These are phyloP conservation scores for Lutraria rhynchaena DNA, from an alignment of 1,140 invertebrate genomes.

Conservation along the genomic window DNA sequence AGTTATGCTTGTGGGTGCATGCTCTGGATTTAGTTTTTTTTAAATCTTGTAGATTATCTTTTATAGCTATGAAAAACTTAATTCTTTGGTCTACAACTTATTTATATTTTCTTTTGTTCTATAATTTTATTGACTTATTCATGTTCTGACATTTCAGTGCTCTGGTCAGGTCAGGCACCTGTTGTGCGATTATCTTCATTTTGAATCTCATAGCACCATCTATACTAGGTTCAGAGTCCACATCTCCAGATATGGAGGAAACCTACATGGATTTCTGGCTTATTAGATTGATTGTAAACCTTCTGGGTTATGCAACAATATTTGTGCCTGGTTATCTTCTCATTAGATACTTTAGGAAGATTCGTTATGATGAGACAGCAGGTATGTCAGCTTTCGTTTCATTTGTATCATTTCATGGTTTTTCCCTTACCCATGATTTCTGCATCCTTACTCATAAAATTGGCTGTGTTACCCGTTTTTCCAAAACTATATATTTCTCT, in stretches of 20 bases:
- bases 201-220: constrained; percentile 64
- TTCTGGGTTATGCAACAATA: constrained; percentile 94
- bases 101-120: neutral
- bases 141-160: constrained; percentile 54
- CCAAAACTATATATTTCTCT: too few relatives aligned
- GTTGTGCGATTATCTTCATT: constrained; percentile 53
- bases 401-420: too few relatives aligned
- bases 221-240: constrained; percentile 63
- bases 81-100: neutral
- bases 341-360: constrained; percentile 91
- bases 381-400: too few relatives aligned
- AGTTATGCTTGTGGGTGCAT: neutral
- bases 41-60: neutral
- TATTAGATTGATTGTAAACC: constrained; percentile 87
- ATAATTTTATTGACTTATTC: neutral
- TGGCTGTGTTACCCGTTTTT: too few relatives aligned
- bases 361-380: constrained; percentile 90
- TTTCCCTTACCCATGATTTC: too few relatives aligned
- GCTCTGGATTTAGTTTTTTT: neutral
- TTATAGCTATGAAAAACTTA: neutral
- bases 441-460: too few relatives aligned
- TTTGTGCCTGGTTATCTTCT: constrained; percentile 93
- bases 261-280: constrained; percentile 87
- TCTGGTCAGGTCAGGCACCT: constrained; percentile 52
- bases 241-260: constrained; percentile 17